phyloP scores from a whole-genome alignment of 2,797 vertebrate genomes.

The Pseudomugil gertrudae region DNA sequence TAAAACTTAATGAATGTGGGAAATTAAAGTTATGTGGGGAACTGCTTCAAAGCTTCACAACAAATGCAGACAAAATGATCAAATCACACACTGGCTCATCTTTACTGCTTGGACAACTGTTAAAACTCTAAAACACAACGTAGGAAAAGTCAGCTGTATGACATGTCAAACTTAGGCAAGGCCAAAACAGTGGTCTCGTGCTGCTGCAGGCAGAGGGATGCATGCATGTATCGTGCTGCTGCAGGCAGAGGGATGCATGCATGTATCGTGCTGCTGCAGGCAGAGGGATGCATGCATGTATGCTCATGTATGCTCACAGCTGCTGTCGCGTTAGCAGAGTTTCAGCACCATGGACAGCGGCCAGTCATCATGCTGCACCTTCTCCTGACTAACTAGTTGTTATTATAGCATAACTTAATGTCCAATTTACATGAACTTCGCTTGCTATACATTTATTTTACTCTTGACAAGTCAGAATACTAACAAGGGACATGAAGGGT shows the following conservation, averaged over 20 bases:
- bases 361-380: constrained; percentile 9
- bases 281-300: too few species aligned
- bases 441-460: not conserved
- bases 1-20: not conserved
- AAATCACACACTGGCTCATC: not conserved
- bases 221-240: too few species aligned
- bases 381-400: not conserved
- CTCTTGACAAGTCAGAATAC: not conserved
- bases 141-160: not conserved
- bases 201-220: too few species aligned
- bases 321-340: too few species aligned
- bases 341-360: constrained; percentile 82
- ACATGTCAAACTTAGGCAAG: not conserved
- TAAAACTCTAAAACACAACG: not conserved
- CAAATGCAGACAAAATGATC: not conserved
- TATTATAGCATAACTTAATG: accelerated
- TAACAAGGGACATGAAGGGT: too few species aligned
- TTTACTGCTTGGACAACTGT: not conserved
- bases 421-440: accelerated
- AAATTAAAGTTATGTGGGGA: not conserved
- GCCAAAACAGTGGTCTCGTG: not conserved
- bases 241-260: too few species aligned
- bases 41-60: not conserved
- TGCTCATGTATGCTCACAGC: not conserved
- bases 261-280: too few species aligned